Evolutionary conservation across 2,888 invertebrate genomes (phyloP).

Genomic region (Scaptomyza flava): DNA sequence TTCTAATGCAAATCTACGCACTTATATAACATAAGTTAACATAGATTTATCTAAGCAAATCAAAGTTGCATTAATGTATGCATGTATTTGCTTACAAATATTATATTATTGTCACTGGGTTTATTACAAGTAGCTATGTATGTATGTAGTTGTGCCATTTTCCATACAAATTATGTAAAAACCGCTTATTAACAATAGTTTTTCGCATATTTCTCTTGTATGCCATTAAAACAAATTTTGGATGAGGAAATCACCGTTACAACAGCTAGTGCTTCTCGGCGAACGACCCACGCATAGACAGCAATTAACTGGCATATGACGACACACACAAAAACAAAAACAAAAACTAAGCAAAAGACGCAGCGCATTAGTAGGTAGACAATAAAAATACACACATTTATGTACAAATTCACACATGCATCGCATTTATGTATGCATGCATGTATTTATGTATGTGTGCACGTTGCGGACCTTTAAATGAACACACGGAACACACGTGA

Average conservation of each 20-base stretch:
- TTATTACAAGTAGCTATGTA: background rate
- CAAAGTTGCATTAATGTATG: background rate
- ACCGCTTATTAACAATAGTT: slow-evolving; percentile 37
- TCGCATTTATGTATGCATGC: background rate
- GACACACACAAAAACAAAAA: slow-evolving; percentile 28
- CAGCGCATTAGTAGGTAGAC: slow-evolving; percentile 34
- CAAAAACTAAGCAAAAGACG: slow-evolving; percentile 9
- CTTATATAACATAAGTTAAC: slow-evolving; percentile 11
- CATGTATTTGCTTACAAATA: background rate
- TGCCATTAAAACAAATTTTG: slow-evolving; percentile 35
- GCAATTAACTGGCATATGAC: slow-evolving; percentile 61
- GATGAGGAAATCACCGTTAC: slow-evolving; percentile 63
- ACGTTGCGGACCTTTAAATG: slow-evolving; percentile 5
- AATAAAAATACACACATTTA: slow-evolving; percentile 19
- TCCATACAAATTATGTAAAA: slow-evolving; percentile 7
- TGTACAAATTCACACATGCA: background rate
- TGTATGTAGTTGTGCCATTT: slow-evolving; percentile 5
- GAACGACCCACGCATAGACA: slow-evolving; percentile 62
- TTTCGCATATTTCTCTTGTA: slow-evolving; percentile 40
- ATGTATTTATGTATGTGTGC: too few species aligned
- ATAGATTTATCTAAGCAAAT: slow-evolving; percentile 5
- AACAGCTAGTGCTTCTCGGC: slow-evolving; percentile 39
- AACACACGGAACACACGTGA: slow-evolving; percentile 26
- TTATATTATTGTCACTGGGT: background rate
- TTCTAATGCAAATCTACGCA: slow-evolving; percentile 1